A percentile compares a stretch with the other conserved stretches of the same genome.
Conservation (phyloP, 2,113 vertebrate genomes). For the Todiramphus saurophagus region DNA sequence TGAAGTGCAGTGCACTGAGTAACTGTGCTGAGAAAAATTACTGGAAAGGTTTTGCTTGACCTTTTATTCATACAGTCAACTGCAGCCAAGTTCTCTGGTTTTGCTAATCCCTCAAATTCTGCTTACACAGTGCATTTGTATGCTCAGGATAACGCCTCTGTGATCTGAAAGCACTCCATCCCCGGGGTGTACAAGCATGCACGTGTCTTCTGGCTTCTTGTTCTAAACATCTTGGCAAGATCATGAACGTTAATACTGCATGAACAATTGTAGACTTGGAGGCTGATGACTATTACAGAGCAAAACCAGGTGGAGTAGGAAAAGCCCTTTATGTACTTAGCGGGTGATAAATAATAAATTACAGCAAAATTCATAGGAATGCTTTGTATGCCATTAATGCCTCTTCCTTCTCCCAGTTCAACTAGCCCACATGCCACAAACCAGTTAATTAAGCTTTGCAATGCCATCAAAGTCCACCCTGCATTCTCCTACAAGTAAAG, state of each 20-base stretch:
- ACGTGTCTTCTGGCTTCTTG: neutral
- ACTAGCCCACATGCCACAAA: neutral
- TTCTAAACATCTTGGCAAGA: neutral
- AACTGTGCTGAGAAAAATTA: slow-evolving; percentile 44
- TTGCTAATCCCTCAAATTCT: slow-evolving; percentile 47
- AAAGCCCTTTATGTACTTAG: neutral
- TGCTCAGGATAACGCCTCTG: neutral
- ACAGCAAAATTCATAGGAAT: neutral
- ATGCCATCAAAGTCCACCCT: neutral
- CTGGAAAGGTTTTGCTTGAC: slow-evolving; percentile 45
- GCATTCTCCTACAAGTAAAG: neutral
- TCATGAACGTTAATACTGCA: slow-evolving; percentile 25
- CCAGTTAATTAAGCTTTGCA: neutral
- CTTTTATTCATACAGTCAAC: slow-evolving; percentile 37
- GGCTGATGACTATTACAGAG: neutral
- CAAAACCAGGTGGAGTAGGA: neutral
- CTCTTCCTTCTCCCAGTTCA: neutral
- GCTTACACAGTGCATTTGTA: slow-evolving; percentile 11
- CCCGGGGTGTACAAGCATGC: neutral
- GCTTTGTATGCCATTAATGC: neutral
- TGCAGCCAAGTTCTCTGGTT: slow-evolving; percentile 43
- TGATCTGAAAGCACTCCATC: neutral
- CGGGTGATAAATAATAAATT: slow-evolving; percentile 19
- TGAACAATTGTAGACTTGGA: neutral
- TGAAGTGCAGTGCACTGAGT: neutral